These are phyloP conservation scores for Pseudois nayaur DNA, from an alignment of 2,113 vertebrate species.

Conservation along the genomic window DNA sequence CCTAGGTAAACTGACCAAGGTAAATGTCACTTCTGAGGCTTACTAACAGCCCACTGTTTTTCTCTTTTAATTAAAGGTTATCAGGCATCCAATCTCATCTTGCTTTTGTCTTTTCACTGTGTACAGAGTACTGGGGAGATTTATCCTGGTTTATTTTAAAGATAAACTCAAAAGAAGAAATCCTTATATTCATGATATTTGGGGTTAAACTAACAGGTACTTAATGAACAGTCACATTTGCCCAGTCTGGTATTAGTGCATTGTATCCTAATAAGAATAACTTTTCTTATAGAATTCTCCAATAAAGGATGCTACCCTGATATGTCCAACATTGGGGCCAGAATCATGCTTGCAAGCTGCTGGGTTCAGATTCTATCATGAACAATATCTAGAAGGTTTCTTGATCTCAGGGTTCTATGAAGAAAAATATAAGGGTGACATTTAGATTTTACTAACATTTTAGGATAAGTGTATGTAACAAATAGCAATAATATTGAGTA, in stretches of 20 bases:
- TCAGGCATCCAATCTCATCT: not conserved
- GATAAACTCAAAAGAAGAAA: not conserved
- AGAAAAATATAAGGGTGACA: not conserved
- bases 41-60: not conserved
- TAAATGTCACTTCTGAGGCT: conserved; percentile 8
- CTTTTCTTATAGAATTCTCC: not conserved
- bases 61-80: not conserved
- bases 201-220: not conserved
- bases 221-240: not conserved
- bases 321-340: not conserved
- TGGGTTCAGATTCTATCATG: not conserved
- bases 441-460: not conserved
- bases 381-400: not conserved
- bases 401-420: not conserved
- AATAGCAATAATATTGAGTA: not conserved
- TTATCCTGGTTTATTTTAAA: not conserved
- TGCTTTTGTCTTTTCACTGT: not conserved
- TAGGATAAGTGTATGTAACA: not conserved
- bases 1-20: not conserved
- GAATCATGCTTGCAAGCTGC: not conserved
- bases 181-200: not conserved
- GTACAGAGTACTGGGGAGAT: not conserved
- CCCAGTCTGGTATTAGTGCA: not conserved
- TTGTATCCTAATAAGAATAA: not conserved
- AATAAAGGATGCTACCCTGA: not conserved